A percentile compares a stretch with the other conserved stretches of the same genome.
These are phyloP conservation scores for Channa striata DNA, from an alignment of 2,797 vertebrate genomes.

Conservation along the genomic window DNA sequence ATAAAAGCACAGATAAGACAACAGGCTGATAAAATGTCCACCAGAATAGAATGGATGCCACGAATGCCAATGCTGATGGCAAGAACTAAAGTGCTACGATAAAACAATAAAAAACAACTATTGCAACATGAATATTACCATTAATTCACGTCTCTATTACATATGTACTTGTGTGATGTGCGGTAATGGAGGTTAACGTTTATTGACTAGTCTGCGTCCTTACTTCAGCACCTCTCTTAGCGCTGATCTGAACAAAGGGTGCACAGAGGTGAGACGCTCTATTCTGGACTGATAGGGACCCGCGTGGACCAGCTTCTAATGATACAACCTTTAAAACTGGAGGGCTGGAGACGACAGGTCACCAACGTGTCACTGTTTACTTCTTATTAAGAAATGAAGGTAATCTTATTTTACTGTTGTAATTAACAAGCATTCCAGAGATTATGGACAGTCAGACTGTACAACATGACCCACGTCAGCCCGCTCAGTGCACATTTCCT, in stretches of 20 bases:
- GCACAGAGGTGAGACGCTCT: constrained; percentile 7
- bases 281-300: constrained; percentile 6
- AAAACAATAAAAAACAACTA: background rate
- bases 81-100: too few species aligned
- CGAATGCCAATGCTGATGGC: background rate
- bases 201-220: background rate
- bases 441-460: background rate
- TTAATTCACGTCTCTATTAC: too few species aligned
- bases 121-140: background rate
- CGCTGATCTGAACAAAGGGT: constrained; percentile 8
- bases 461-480: background rate
- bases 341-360: background rate
- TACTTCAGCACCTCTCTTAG: constrained; percentile 26
- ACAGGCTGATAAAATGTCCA: background rate
- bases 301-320: background rate
- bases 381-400: too few species aligned
- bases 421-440: too few species aligned
- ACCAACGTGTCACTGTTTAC: background rate
- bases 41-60: background rate
- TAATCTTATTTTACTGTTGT: too few species aligned
- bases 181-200: background rate
- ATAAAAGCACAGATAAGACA: background rate
- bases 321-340: background rate
- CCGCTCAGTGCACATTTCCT: background rate
- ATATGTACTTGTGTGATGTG: background rate